A percentile compares a stretch with the other conserved stretches of the same genome.
These are phyloP conservation scores for Yasuhikotakia modesta DNA, from an alignment of 2,797 vertebrate genomes.

Conservation along the genomic window DNA sequence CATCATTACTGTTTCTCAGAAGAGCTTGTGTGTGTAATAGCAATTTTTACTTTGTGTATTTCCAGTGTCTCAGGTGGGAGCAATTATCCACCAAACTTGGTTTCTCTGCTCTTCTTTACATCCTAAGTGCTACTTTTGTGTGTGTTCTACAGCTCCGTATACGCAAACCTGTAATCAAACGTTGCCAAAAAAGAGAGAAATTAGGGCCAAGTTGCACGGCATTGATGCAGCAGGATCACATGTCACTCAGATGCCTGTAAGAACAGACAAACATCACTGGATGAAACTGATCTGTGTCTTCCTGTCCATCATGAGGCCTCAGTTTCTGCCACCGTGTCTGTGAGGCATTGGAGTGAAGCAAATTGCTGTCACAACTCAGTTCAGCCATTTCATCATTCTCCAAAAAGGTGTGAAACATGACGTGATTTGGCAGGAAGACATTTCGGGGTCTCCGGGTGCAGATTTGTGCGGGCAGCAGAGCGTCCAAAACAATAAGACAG, in stretches of 20 bases:
- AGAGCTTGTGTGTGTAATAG: constrained; percentile 20
- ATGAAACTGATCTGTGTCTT: constrained; percentile 53
- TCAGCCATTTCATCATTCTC: constrained; percentile 44
- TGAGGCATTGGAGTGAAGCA: constrained; percentile 42
- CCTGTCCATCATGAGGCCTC: constrained; percentile 21
- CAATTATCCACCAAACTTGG: constrained; percentile 42
- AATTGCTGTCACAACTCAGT: constrained; percentile 52
- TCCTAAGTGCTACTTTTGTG: constrained; percentile 25
- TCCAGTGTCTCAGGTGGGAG: constrained; percentile 41
- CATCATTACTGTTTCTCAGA: constrained; percentile 42
- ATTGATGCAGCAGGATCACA: constrained; percentile 17
- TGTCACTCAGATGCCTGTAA: constrained; percentile 22
- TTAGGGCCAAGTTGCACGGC: neutral
- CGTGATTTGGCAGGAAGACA: constrained; percentile 44
- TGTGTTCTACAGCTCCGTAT: neutral
- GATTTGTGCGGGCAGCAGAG: constrained; percentile 21
- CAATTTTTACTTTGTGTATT: constrained; percentile 35
- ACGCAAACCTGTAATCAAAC: constrained; percentile 6
- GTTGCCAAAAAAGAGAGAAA: neutral
- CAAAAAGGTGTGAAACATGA: constrained; percentile 47
- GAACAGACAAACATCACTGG: constrained; percentile 54
- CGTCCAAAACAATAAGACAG: constrained; percentile 40
- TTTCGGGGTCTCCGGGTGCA: constrained; percentile 25
- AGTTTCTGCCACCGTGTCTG: neutral
- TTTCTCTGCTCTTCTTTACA: constrained; percentile 20